Evolutionary conservation across 2,797 vertebrate species (phyloP), one percentile per base, ranked within the genome.

Genomic region (Myotis findleyi): DNA sequence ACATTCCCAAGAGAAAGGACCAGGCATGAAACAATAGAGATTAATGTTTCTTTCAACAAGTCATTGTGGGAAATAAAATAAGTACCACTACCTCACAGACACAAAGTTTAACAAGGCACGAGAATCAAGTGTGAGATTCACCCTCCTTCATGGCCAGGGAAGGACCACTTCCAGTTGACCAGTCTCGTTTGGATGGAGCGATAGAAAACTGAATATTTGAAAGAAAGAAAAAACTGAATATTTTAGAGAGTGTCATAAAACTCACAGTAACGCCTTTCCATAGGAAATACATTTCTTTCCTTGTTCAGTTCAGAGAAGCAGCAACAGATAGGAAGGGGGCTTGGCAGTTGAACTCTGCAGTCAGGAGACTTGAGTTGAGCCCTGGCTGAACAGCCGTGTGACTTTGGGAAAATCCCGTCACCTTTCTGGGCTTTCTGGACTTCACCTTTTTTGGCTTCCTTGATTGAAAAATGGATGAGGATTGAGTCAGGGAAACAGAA

Each of bases 401-500:
- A 69, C 81, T 90, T 80, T 55, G 41, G 72, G 82, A 68, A 88
- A 92, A 93, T 85, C 62, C 79, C 53, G 30, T 53, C 75, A 36
- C 71, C 69, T 89, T 69, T 94, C 89, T 88, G 72, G 38, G 33
- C 21, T 81, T 72, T 71, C 76, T 95, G 93, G 59, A 33, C 77
- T 95, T 77, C 53, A 77, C 84, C 77, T 62, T 51, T 87, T 87
- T 87, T 95, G 90, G 72, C 57, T 47, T 91, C 75, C 73, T 92
- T 72, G 14, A 91, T 59, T 76, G 3, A 83, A 66, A 87, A 93
- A 49, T 89, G 72, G 47, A 86, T 94, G 76, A 91, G 30, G 88
- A 71, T 80, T 93, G 93, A 91, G 87, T 83, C 51, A 91, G 80
- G 66, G 84, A 89, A 91, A 92, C 62, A 87, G 84, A 95, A 96